Evolutionary conservation across 2,113 vertebrate species (phyloP), one percentile per base, ranked within the genome.

Genomic region (Neoarius graeffei): DNA sequence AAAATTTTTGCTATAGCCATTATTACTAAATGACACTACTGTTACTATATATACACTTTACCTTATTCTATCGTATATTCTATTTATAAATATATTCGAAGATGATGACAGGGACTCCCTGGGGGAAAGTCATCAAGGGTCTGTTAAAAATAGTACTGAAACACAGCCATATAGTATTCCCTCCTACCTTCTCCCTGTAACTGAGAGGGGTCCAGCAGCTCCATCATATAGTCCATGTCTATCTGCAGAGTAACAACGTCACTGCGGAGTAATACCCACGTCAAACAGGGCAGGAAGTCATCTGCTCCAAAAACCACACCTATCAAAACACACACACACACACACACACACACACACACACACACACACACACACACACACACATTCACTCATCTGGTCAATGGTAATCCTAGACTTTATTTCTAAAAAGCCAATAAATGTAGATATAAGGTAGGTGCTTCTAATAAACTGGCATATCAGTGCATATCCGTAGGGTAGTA

Each of bases 171-270:
- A 48, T 64, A 48, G 2, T 64, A 48, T 76, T 42, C 3, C 60
- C 20, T 17, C 90, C 86, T 87, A 98, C 97, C 96, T 88, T 98
- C 97, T 91, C 97, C 97, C 85, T 94, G 96, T 6, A 98, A 95
- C 88, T 97, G 96, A 4, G 92, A 92, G 0, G 97, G 97, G 85
- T 97, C 96, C 93, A 97, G 93, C 59, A 98, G 95, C 92, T 98
- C 97, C 97, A 98, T 98, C 92, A 98, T 97, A 92, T 97, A 98
- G 91, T 97, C 97, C 0, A 96, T 97, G 85, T 98, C 97, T 27
- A 97, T 71, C 91, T 97, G 96, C 27, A 97, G 93, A 59, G 95
- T 95, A 67, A 92, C 91, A 54, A 97, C 86, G 52, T 97, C 90
- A 71, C 97, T 96, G 66, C 95, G 95, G 67, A 97, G 92, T 82